A percentile compares a stretch with the other conserved stretches of the same genome.
These are phyloP conservation scores for Forficula auricularia DNA, from an alignment of 1,140 invertebrate species.

Conservation along the genomic window DNA sequence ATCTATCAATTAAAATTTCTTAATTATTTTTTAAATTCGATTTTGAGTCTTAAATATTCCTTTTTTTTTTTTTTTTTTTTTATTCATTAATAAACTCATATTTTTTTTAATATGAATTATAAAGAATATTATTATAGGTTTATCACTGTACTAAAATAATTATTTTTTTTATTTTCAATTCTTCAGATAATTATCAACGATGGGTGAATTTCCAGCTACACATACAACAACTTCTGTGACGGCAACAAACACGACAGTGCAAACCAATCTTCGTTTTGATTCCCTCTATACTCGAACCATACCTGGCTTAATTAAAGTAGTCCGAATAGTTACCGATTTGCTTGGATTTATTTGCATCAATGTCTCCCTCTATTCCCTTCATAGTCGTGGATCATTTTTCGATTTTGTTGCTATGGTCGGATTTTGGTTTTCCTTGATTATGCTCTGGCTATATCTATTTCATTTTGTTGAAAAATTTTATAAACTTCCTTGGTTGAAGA, in stretches of 20 bases:
- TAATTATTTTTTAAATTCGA: no score
- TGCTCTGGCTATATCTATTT: constrained; percentile 66
- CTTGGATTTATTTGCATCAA: constrained; percentile 70
- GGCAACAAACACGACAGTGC: constrained; percentile 42
- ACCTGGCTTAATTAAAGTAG: constrained; percentile 59
- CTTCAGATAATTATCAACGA: constrained; percentile 14
- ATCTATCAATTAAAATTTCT: no score
- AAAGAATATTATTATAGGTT: no score
- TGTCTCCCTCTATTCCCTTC: constrained; percentile 30
- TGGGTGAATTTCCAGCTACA: constrained; percentile 44
- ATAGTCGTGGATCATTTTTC: constrained; percentile 47
- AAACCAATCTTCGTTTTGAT: constrained; percentile 54
- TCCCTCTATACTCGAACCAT: constrained; percentile 45
- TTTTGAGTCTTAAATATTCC: no score
- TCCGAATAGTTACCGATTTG: constrained; percentile 63
- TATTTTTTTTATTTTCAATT: not conserved
- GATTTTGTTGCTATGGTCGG: constrained; percentile 67
- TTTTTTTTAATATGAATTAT: no score
- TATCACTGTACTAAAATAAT: no score
- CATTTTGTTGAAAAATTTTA: constrained; percentile 71
- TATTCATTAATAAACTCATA: no score
- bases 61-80: no score
- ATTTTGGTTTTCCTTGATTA: constrained; percentile 67
- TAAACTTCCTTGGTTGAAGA: constrained; percentile 70
- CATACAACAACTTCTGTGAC: constrained; percentile 49